phyloP scores from a whole-genome alignment of 1,140 invertebrate species.

The Cheumatopsyche charites region DNA sequence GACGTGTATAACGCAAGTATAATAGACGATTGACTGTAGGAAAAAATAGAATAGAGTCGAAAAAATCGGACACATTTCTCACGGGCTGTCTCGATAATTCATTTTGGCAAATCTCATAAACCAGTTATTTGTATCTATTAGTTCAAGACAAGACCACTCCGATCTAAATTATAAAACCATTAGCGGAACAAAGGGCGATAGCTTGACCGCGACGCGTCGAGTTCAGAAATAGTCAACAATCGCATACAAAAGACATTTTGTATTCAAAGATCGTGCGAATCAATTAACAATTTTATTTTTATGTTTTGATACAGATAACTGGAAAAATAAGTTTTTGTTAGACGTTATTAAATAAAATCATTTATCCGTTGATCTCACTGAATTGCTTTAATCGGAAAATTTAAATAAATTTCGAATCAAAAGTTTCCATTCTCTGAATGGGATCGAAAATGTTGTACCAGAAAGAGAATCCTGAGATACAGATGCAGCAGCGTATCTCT shows the following conservation, averaged over 20 bases:
- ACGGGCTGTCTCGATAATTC: conserved; percentile 44
- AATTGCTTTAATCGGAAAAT: background rate
- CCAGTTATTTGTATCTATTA: conserved; percentile 48
- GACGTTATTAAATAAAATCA: background rate
- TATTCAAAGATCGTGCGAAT: too few relatives aligned
- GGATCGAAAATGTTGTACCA: background rate
- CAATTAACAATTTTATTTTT: too few relatives aligned
- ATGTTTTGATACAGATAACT: background rate
- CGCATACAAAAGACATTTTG: background rate
- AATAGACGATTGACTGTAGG: background rate
- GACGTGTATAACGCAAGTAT: background rate
- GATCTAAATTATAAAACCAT: conserved; percentile 46
- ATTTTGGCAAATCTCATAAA: conserved; percentile 46
- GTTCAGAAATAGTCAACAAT: conserved; percentile 13
- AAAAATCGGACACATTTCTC: conserved; percentile 44
- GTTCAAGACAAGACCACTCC: conserved; percentile 37
- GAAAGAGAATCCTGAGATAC: background rate
- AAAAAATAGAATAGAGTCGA: background rate
- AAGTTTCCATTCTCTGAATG: background rate
- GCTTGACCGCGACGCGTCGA: conserved; percentile 25
- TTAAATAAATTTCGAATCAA: background rate
- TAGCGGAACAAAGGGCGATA: conserved; percentile 44
- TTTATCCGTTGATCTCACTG: too few relatives aligned
- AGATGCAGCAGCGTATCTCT: conserved; percentile 32
- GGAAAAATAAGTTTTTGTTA: background rate